These are phyloP conservation scores for Augochlora pura DNA, from an alignment of 1,140 invertebrate genomes.

Conservation along the genomic window DNA sequence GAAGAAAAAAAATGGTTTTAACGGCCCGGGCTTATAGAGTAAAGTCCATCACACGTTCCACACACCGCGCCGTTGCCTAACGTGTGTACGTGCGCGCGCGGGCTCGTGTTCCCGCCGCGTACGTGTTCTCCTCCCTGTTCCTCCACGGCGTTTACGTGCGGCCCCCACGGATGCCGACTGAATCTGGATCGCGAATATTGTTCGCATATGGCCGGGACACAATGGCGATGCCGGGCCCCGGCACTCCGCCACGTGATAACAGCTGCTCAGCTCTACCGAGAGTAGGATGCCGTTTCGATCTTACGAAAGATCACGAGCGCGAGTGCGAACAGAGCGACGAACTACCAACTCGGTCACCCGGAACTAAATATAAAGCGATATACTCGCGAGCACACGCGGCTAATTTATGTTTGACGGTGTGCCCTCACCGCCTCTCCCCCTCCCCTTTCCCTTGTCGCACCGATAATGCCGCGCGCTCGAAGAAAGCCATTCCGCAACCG, in stretches of 20 bases:
- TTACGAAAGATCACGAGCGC: conserved; percentile 46
- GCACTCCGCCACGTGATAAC: conserved; percentile 41
- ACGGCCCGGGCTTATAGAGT: conserved; percentile 33
- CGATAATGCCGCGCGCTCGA: conserved; percentile 5
- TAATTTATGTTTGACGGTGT: conserved; percentile 27
- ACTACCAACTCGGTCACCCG: conserved; percentile 70
- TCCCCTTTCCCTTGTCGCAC: too few species aligned
- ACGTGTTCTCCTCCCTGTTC: too few species aligned
- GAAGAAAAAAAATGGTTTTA: too few species aligned
- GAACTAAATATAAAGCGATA: conserved; percentile 46
- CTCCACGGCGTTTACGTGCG: not conserved
- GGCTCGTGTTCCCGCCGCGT: too few species aligned
- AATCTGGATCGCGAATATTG: conserved; percentile 59
- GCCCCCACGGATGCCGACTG: not conserved
- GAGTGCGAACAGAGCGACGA: conserved; percentile 33
- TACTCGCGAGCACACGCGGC: not conserved
- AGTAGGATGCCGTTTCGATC: conserved; percentile 41
- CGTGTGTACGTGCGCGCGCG: not conserved
- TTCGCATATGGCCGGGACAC: conserved; percentile 39
- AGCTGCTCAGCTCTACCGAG: conserved; percentile 13
- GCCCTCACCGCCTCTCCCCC: too few species aligned
- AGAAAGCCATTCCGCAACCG: not conserved
- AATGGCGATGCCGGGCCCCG: conserved; percentile 36
- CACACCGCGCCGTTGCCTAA: too few species aligned
- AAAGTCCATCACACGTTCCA: conserved; percentile 48